Base-by-base conservation (phyloP, 2,888 invertebrate genomes). In the Sialis fuliginosa region DNA sequence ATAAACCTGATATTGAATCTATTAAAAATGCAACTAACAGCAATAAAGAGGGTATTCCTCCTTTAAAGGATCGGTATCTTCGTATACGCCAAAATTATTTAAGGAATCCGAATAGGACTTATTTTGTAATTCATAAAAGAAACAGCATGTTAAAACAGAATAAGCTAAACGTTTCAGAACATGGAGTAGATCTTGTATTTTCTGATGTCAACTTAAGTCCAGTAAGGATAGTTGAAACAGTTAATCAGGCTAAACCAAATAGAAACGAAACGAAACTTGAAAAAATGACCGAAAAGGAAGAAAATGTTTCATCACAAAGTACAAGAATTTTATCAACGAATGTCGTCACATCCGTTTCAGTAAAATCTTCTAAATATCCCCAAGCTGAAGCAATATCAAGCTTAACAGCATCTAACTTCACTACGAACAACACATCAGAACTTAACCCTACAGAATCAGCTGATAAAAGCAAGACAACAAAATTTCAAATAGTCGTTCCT, bases 321-420 rank as follows among this genome's bases (percentile, higher is more conserved):
- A 63, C 70, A 6, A 68, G 70, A n/a, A 64, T 69, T 39, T 67
- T 70, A 6, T 70, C 69, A 48, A 71, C 70, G 6, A 71, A 70
- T 4, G 70, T 71, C 37, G 70, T 70, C 0, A 71, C 71, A 33
- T 71, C 71, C 39, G 65, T 71, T 12, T 70, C 71, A 6, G 68
- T 71, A 51, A 70, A 70, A 31, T 70, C 70, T 4, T 70, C 70
- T 30, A 66, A 48, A 44, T 40, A 44, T 5, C n/a, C 6, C n/a
- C 45, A 43, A 34, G 33, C 12, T 10, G 37, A 30, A 13, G 9
- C 30, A 30, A 47, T 39, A 42, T 9, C 22, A 30, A 44, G 13
- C 22, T 10, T 22, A 8, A 46, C 46, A 8, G 39, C 7, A 1
- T 1, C 12, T 6, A 32, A 33, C 33, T 32, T 9, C 12, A 44